Conservation (phyloP, 2,113 vertebrate species). For the Oenanthe oenanthe region DNA sequence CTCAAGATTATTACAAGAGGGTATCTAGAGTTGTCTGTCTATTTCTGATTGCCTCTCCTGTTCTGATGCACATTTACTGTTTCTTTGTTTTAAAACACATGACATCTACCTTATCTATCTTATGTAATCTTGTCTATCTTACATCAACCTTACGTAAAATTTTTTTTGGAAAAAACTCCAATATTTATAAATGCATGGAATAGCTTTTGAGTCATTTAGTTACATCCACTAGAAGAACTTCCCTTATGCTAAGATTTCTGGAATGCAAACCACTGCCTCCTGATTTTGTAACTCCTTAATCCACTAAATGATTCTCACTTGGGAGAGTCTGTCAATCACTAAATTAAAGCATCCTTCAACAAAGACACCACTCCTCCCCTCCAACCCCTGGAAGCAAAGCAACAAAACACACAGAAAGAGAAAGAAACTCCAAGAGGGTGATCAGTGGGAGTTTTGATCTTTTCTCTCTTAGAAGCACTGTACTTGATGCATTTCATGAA, state of each 20-base stretch:
- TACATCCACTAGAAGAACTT: neutral
- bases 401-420: neutral
- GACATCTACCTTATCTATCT: neutral
- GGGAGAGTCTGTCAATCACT: neutral
- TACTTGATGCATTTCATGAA: slow-evolving; percentile 14
- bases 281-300: neutral
- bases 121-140: too few relatives aligned
- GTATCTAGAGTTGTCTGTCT: neutral
- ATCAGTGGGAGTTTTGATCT: neutral
- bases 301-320: neutral
- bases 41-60: neutral
- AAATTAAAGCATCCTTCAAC: neutral
- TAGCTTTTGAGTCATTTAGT: neutral
- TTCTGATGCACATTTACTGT: neutral
- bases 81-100: neutral
- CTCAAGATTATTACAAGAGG: neutral
- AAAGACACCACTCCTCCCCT: neutral
- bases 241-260: neutral
- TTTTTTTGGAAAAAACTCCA: accelerated
- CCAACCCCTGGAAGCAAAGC: neutral
- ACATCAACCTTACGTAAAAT: neutral
- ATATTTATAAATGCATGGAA: neutral
- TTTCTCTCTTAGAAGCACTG: neutral
- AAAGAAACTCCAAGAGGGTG: neutral
- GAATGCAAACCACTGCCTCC: neutral